Conservation (phyloP, 2,797 vertebrate species). For the Loriculus beryllinus region DNA sequence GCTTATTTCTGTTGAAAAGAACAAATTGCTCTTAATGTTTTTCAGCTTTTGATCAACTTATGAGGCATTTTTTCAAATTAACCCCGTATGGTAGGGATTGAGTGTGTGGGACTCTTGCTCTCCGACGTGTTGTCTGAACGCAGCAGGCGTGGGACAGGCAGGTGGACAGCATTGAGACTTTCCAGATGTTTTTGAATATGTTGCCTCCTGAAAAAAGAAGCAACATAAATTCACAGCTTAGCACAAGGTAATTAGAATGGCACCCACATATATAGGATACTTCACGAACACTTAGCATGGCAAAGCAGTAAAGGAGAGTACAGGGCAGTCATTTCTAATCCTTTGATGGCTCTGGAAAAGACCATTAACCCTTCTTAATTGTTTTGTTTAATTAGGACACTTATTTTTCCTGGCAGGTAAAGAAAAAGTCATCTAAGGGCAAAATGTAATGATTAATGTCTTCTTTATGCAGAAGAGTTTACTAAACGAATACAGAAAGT, state of each 20-base stretch:
- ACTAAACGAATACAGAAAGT: neutral
- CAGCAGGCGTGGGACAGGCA: neutral
- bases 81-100: neutral
- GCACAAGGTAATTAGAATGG: neutral
- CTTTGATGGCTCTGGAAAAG: neutral
- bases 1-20: conserved; percentile 54
- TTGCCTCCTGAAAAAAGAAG: neutral
- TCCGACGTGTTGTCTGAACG: neutral
- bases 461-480: neutral
- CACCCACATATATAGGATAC: neutral
- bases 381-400: neutral
- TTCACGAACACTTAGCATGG: neutral
- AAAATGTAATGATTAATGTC: neutral
- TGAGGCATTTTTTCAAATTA: conserved; percentile 41
- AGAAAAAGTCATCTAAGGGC: neutral
- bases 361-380: neutral
- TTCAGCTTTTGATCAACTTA: conserved; percentile 57
- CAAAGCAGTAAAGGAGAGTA: neutral
- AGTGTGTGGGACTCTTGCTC: neutral
- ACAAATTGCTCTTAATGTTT: conserved; percentile 54
- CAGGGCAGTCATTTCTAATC: neutral
- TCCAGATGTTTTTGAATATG: neutral
- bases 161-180: neutral
- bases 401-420: neutral
- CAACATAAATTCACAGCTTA: neutral